These are phyloP conservation scores for Tromatobia lineatoria DNA, from an alignment of 2,888 invertebrate genomes.

Conservation along the genomic window DNA sequence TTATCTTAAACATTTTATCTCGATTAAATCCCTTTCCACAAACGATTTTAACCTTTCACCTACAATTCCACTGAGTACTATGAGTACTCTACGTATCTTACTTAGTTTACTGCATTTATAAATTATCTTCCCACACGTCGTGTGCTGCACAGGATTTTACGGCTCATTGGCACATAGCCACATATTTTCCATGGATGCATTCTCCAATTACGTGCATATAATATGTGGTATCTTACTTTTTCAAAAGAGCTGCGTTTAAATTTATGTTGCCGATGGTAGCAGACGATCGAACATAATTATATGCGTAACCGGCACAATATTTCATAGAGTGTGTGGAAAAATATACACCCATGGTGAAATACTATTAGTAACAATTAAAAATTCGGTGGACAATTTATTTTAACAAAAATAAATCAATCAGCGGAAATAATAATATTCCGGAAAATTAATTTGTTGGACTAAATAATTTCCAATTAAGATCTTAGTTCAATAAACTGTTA, in stretches of 20 bases:
- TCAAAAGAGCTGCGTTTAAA: background rate
- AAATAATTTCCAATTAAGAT: too few species aligned
- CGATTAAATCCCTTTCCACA: constrained; percentile 13
- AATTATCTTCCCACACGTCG: constrained; percentile 20
- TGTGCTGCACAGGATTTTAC: constrained; percentile 18
- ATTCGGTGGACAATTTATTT: too few species aligned
- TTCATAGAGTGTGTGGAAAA: background rate
- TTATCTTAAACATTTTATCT: constrained; percentile 13
- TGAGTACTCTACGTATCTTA: constrained; percentile 1
- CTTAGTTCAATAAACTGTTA: too few species aligned
- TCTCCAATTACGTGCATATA: constrained; percentile 32
- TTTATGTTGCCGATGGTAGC: background rate
- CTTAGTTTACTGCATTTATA: constrained; percentile 24
- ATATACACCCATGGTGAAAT: background rate
- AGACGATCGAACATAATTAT: constrained; percentile 13
- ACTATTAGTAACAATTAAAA: too few species aligned
- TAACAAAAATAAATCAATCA: too few species aligned
- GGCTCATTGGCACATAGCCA: constrained; percentile 31
- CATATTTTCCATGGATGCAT: constrained; percentile 20
- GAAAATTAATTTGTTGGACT: too few species aligned
- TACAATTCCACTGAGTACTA: constrained; percentile 17
- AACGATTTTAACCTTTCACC: constrained; percentile 31
- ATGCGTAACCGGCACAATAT: background rate
- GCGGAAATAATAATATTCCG: too few species aligned
- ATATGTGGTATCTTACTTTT: constrained; percentile 2